A percentile compares a stretch with the other conserved stretches of the same genome.
Conservation (phyloP, 2,888 invertebrate genomes). For the Melangyna quadrimaculata region DNA sequence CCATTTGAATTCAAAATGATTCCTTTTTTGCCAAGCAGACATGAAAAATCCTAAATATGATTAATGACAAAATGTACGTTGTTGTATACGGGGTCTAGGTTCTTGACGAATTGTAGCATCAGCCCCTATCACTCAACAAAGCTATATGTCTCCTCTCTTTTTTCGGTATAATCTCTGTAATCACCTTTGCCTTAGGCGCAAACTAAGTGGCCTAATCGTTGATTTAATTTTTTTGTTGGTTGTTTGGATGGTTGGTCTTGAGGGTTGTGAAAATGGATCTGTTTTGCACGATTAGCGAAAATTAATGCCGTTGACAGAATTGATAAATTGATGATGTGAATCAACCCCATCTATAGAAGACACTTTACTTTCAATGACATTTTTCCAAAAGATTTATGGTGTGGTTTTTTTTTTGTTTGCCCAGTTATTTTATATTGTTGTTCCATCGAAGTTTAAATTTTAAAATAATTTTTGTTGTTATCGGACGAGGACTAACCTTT, state of each 20-base stretch:
- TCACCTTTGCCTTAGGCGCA: slow-evolving; percentile 1
- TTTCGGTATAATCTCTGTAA: not conserved
- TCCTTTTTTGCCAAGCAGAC: not conserved
- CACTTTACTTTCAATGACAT: not conserved
- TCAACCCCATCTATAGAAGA: not conserved
- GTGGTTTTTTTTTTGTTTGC: not conserved
- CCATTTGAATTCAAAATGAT: no score
- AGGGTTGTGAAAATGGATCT: slow-evolving; percentile 14
- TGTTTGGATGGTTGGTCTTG: not conserved
- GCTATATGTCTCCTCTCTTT: not conserved
- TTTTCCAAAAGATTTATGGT: slow-evolving; percentile 2
- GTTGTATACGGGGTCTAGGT: not conserved
- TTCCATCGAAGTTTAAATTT: not conserved
- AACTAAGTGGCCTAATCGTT: not conserved
- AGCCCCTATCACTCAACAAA: slow-evolving; percentile 3
- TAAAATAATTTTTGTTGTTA: not conserved
- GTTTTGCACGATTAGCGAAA: slow-evolving; percentile 4
- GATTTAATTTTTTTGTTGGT: not conserved
- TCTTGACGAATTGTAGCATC: slow-evolving; percentile 3
- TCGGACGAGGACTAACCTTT: not conserved
- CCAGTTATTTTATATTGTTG: not conserved
- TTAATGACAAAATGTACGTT: not conserved
- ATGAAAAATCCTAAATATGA: not conserved
- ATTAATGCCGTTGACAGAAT: slow-evolving; percentile 18
- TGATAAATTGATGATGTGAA: slow-evolving; percentile 13